Base-by-base conservation (phyloP, 2,888 invertebrate genomes). In the Macrophya annulata region DNA sequence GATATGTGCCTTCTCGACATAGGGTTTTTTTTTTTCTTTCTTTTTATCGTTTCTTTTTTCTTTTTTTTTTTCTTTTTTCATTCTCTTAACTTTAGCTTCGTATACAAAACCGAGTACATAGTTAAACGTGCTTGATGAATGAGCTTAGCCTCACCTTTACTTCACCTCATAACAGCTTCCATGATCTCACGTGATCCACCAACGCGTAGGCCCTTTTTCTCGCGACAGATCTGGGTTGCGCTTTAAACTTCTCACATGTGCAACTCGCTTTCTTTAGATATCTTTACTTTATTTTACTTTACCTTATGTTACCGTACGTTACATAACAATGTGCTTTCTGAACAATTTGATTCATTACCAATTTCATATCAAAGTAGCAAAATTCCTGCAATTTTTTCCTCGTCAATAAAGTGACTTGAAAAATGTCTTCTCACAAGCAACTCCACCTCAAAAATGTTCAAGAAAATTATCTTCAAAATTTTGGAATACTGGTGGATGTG, bases 171-270 rank as follows among this genome's bases (percentile, higher is more conserved):
- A 31, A 31, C 31, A 85, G 72, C 83, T 82, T 59, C 68, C 79
- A 85, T 82, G 84, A 84, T 84, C 31, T 31, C 87, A 83, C 86
- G 87, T 86, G 89, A 89, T 89, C 88, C 88, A 88, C 89, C 88
- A 89, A 88, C 89, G 48, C 87, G 86, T 86, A 86, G 87, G 86
- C 86, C 85, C 83, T 86, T 87, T 87, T 68, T 4, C 84, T 59
- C 85, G 87, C 90, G 92, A 92, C 92, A 91, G 91, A 92, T 92
- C 92, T 92, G 89, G 91, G 91, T 91, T 92, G 90, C 90, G 62
- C n/a, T n/a, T 12, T 43, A 43, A 48, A 10, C 45, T 55, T 8
- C 6, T 55, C 68, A 10, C 68, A 37, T 68, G 25, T 17, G 68
- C 68, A 37, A 68, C 77, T n/a, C 31, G 25, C 45, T 37, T 55